Evolutionary conservation across 2,797 vertebrate species (phyloP).

Genomic region (Sebastes oblongus): DNA sequence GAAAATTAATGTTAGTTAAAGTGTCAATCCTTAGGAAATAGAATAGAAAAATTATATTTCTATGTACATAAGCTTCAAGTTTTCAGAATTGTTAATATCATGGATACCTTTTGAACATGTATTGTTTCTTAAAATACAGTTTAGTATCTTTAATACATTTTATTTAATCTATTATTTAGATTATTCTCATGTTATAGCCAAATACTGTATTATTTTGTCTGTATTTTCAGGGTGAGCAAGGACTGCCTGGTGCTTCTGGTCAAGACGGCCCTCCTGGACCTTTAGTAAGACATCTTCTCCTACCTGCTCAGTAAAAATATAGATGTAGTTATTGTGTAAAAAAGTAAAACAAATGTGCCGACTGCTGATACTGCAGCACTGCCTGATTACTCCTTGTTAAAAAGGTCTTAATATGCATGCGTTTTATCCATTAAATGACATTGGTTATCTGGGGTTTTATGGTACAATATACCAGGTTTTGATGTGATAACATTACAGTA

Average conservation of each 20-base stretch:
- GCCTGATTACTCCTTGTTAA: neutral
- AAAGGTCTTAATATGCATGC: neutral
- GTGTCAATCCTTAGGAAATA: too few relatives aligned
- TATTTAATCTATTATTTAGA: neutral
- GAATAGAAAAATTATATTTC: too few relatives aligned
- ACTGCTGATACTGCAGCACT: neutral
- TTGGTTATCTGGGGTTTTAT: neutral
- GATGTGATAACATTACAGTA: neutral
- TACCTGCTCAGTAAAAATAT: neutral
- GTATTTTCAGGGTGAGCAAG: conserved; percentile 92
- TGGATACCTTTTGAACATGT: neutral
- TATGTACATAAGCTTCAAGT: too few relatives aligned
- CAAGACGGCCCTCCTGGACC: conserved; percentile 96
- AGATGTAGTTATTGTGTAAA: neutral
- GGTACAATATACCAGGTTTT: neutral
- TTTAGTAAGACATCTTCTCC: conserved; percentile 81
- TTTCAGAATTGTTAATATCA: neutral
- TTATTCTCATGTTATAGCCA: neutral
- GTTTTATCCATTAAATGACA: neutral
- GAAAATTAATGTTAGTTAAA: neutral
- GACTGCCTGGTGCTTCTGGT: conserved; percentile 92
- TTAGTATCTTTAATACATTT: neutral
- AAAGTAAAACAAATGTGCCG: neutral
- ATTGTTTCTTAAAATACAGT: neutral
- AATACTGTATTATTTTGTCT: neutral